Evolutionary conservation across 2,113 vertebrate genomes (phyloP).

Genomic region (Oreochromis niloticus): DNA sequence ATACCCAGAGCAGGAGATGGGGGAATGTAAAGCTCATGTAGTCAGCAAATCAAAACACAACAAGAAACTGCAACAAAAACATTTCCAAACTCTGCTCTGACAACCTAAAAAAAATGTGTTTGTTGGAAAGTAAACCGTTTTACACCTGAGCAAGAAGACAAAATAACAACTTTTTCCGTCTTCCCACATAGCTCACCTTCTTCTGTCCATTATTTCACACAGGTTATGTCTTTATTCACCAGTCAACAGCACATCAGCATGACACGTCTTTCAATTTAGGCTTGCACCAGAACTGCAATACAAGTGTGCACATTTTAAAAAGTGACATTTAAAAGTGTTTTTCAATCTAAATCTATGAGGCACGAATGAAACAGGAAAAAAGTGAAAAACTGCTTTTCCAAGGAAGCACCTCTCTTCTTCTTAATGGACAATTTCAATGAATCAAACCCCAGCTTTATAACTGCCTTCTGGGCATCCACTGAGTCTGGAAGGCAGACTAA

Average conservation of each 20-base stretch:
- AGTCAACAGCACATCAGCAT: background rate
- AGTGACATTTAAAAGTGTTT: background rate
- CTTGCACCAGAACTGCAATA: background rate
- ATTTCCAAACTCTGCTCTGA: background rate
- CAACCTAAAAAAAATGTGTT: background rate
- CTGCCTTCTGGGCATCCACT: background rate
- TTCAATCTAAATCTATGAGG: background rate
- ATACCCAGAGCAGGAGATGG: background rate
- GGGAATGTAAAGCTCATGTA: background rate
- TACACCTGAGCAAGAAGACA: background rate
- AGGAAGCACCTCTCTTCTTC: background rate
- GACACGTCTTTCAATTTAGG: background rate
- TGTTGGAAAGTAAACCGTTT: background rate
- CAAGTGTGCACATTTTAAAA: background rate
- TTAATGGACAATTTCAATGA: background rate
- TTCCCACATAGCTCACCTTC: background rate
- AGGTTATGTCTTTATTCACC: background rate
- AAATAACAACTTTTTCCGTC: background rate
- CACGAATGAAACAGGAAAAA: background rate
- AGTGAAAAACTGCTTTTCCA: background rate
- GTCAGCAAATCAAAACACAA: slow-evolving; percentile 26
- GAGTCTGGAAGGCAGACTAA: background rate
- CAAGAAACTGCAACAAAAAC: background rate
- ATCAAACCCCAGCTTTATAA: background rate
- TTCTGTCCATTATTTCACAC: background rate